Evolutionary conservation across 2,113 vertebrate species (phyloP).

Genomic region (Callocephalon fimbriatum): DNA sequence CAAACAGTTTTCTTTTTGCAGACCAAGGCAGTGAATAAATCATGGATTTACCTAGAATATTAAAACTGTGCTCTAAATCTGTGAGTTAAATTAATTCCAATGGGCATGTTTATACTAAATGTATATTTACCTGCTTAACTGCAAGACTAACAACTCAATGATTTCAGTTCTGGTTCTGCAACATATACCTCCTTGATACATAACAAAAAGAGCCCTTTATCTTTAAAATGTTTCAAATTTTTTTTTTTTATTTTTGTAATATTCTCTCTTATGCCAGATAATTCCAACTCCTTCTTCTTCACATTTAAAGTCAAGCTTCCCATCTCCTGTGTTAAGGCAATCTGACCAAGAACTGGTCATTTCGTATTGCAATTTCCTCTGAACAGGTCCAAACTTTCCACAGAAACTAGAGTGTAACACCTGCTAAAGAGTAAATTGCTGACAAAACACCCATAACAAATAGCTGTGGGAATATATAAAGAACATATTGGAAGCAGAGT

Average conservation of each 20-base stretch:
- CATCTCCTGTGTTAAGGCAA: background rate
- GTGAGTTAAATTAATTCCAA: background rate
- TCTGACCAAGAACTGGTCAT: background rate
- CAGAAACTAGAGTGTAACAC: background rate
- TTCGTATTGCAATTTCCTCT: background rate
- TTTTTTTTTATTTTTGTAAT: background rate
- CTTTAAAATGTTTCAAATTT: background rate
- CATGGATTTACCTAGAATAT: background rate
- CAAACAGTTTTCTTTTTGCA: background rate
- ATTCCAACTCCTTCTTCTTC: background rate
- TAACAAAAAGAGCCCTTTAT: background rate
- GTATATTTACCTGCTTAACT: background rate
- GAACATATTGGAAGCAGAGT: background rate
- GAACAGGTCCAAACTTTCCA: background rate
- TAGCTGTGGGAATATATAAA: background rate
- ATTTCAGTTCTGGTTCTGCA: background rate
- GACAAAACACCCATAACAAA: background rate
- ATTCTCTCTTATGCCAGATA: background rate
- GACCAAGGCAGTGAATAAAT: background rate
- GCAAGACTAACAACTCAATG: accelerated
- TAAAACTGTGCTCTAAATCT: background rate
- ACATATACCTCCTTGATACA: background rate
- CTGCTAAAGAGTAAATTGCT: background rate
- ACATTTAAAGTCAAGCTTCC: background rate
- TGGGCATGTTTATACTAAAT: background rate